Percentiles rank a stretch among this genome's conserved stretches.
Conservation (phyloP, 2,113 vertebrate species). For the Sebastes fasciatus region DNA sequence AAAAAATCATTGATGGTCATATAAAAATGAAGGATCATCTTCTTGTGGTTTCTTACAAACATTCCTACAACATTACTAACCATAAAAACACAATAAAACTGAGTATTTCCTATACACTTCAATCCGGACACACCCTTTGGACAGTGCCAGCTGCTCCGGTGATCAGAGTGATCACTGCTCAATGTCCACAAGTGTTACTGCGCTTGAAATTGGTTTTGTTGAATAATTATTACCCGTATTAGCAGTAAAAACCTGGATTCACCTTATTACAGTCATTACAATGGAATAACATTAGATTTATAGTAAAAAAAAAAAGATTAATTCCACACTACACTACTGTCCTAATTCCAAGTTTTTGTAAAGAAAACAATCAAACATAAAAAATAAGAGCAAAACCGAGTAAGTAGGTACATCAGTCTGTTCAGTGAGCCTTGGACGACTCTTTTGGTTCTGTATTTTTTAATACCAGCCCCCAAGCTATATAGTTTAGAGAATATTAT, state of each 20-base stretch:
- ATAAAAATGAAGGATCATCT: too few relatives aligned
- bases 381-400: neutral
- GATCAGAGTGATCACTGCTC: neutral
- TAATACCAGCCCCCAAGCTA: too few relatives aligned
- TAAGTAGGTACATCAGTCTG: neutral
- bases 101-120: neutral
- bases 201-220: neutral
- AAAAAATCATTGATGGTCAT: too few relatives aligned
- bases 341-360: neutral
- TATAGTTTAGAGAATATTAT: too few relatives aligned
- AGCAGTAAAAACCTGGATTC: neutral
- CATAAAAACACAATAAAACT: neutral
- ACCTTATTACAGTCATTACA: neutral
- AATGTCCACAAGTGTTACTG: neutral
- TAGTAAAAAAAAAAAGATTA: neutral
- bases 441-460: too few relatives aligned
- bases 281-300: neutral
- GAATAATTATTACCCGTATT: neutral
- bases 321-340: neutral
- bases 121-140: neutral
- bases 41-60: neutral
- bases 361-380: neutral
- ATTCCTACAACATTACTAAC: neutral
- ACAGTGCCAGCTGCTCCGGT: neutral
- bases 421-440: neutral